Evolutionary conservation across 2,888 invertebrate genomes (phyloP), one percentile per base, ranked within the genome.

Genomic region (Dioctria rufipes): DNA sequence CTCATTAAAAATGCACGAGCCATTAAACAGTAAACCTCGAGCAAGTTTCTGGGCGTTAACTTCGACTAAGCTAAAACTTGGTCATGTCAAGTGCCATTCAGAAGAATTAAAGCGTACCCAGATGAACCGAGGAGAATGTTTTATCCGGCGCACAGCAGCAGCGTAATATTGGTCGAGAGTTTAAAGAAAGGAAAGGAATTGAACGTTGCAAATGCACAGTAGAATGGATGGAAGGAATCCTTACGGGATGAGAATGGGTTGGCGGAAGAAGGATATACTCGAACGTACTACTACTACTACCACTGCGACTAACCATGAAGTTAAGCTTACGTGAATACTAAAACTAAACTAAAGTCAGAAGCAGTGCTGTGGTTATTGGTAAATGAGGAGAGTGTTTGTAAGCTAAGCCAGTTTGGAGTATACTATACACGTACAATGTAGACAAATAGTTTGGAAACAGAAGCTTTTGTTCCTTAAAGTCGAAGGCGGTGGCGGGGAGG

Each of bases 31-130:
- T 46, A 25, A 49, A 58, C 63, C 63, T 63, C 37, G 11, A 8
- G 77, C 25, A 77, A 63, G 51, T 49, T 77, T 8, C 63, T 25
- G 77, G 63, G 49, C 77, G 39, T 63, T 46, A 77, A 63, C 63
- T 46, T 5, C 61, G 25, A 25, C 25, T 25, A 42, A 63, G 51
- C 77, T 63, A 42, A 77, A 77, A 77, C 63, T 77, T 77, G 77
- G 77, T 77, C 77, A 77, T 77, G 77, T 77, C 77, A 77, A 77
- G 77, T 77, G 63, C 77, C 77, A 77, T 63, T 77, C 77, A 49
- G 58, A 63, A 49, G 63, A 40, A 49, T 60, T 77, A 77, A 63
- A 63, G 63, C 63, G 77, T 77, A 63, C 63, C 73, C 60, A 77
- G 63, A 46, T 63, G 46, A 63, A 77, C 63, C 63, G 58, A 77